These are phyloP conservation scores for Drosophila pruinosa DNA, from an alignment of 1,140 invertebrate genomes.

Conservation along the genomic window DNA sequence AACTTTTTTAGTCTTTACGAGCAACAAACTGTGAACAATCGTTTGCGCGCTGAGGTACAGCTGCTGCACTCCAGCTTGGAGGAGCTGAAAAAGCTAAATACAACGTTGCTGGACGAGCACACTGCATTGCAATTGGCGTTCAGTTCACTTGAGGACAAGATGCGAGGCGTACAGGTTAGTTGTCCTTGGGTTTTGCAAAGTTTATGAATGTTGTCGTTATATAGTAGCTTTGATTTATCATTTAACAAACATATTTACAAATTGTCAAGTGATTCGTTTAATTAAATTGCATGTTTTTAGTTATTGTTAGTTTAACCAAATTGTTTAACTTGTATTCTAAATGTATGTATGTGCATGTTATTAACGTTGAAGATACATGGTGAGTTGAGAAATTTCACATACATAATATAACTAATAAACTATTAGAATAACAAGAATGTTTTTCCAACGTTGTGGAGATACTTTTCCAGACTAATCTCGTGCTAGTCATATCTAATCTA, in stretches of 20 bases:
- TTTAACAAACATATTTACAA: background rate
- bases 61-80: conserved; percentile 85
- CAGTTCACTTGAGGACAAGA: conserved; percentile 94
- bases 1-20: conserved; percentile 88
- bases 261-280: background rate
- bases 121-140: conserved; percentile 96
- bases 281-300: background rate
- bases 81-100: conserved; percentile 92
- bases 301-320: background rate
- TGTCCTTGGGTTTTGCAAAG: background rate
- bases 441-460: too few relatives aligned
- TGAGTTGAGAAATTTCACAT: background rate
- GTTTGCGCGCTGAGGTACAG: conserved; percentile 87
- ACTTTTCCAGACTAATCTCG: background rate
- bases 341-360: background rate
- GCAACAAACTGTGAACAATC: conserved; percentile 86
- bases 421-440: background rate
- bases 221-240: conserved; percentile 22
- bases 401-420: background rate
- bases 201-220: conserved; percentile 7
- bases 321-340: background rate
- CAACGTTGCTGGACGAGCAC: conserved; percentile 96
- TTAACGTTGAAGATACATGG: background rate
- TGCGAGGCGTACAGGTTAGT: conserved; percentile 90
- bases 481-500: conserved; percentile 10